Evolutionary conservation across 1,140 invertebrate species (phyloP).

Genomic region (Leptoteleia sp.): DNA sequence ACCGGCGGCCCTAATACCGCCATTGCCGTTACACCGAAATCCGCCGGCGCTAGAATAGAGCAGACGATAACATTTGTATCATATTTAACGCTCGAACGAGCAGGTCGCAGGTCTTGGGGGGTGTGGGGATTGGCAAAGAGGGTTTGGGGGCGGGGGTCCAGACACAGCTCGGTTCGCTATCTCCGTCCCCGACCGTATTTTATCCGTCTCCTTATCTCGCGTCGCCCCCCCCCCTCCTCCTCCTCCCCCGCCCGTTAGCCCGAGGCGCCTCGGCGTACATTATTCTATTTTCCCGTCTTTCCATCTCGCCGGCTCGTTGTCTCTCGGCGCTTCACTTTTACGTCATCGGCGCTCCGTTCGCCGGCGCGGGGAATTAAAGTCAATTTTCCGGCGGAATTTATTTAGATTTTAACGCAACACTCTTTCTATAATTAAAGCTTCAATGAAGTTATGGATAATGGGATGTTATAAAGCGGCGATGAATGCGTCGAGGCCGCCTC

Average conservation of each 20-base stretch:
- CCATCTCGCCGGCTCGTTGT: slow-evolving; percentile 22
- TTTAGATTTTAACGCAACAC: slow-evolving; percentile 20
- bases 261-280: slow-evolving; percentile 12
- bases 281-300: slow-evolving; percentile 42
- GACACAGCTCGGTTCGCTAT: slow-evolving; percentile 53
- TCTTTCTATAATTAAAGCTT: slow-evolving; percentile 29
- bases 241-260: no score
- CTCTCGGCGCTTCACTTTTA: slow-evolving; percentile 25
- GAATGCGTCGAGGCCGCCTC: slow-evolving; percentile 17
- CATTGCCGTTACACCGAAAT: slow-evolving; percentile 69
- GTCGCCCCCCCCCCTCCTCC: slow-evolving; percentile 18
- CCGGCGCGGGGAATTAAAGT: no score
- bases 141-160: slow-evolving; percentile 68
- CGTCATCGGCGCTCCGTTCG: slow-evolving; percentile 10
- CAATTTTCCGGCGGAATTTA: slow-evolving; percentile 34
- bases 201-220: slow-evolving; percentile 63
- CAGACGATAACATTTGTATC: slow-evolving; percentile 80
- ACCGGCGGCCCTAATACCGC: slow-evolving; percentile 76
- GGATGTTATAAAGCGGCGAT: slow-evolving; percentile 28
- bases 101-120: slow-evolving; percentile 71
- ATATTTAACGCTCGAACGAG: slow-evolving; percentile 79
- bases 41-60: slow-evolving; percentile 71
- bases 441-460: slow-evolving; percentile 25
- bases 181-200: slow-evolving; percentile 14
- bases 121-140: no score